Evolutionary conservation across 2,888 invertebrate genomes (phyloP), one percentile per base, ranked within the genome.

Genomic region (Eupeodes luniger): DNA sequence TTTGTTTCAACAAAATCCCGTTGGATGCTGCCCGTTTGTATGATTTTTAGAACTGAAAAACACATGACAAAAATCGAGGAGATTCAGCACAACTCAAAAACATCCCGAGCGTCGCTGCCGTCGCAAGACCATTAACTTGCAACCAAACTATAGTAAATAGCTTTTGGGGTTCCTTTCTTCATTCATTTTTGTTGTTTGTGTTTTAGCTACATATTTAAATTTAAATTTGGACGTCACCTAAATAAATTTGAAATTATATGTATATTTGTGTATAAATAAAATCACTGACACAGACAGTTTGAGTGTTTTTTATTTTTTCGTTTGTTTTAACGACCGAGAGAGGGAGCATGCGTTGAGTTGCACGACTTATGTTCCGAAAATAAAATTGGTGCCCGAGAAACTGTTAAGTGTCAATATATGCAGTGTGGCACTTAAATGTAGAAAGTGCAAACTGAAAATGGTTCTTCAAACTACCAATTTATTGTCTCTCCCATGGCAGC

Each of bases 191-290:
- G 55, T 69, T 80, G 53, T 55, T 80, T 27, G 44, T 72, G 51
- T 81, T 77, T 44, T 72, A 40, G 40, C 6, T 40, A 40, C 40
- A 11, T 49, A 14, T 78, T 78, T 78, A 72, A 77, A 77, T 83
- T 81, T 85, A 87, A 81, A 78, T 88, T 88, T 88, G 81, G 88
- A 88, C 88, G 88, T 88, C 88, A 85, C 85, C 85, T 85, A 88
- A 85, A 88, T 88, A 88, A 85, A 88, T 85, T 88, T 77, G 76
- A 77, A 79, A 83, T n/a, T n/a, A n/a, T n/a, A 83, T 49, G 16
- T 57, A 27, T 57, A 27, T 19, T 10, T 57, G 14, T 70, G 69
- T 88, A 87, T 74, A 88, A 81, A 88, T 88, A 88, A 88, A 88
- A 74, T 84, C 81, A 87, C 87, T 84, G 87, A 76, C 84, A 84